Evolutionary conservation across 2,113 vertebrate genomes (phyloP).

Genomic region (Mormyrus lacerda): DNA sequence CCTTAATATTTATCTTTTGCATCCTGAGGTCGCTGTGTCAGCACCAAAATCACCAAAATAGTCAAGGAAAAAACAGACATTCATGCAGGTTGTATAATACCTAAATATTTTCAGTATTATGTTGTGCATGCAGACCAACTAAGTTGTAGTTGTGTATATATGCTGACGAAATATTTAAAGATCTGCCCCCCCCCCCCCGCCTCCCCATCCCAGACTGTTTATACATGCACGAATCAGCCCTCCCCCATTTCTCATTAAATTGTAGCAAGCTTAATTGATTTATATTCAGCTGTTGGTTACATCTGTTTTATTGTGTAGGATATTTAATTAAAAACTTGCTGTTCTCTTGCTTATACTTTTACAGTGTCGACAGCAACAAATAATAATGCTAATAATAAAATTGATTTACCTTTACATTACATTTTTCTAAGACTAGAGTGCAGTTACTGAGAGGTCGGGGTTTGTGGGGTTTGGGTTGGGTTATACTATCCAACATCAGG

Average conservation of each 20-base stretch:
- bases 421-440: background rate
- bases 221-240: background rate
- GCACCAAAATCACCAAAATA: background rate
- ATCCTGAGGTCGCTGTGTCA: background rate
- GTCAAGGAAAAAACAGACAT: background rate
- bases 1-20: background rate
- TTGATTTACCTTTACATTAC: background rate
- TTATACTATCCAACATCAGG: background rate
- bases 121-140: background rate
- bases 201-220: background rate
- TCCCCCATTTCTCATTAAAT: background rate
- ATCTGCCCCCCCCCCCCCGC: background rate
- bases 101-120: background rate
- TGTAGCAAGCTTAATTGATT: slow-evolving; percentile 3
- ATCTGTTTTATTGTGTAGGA: slow-evolving; percentile 3
- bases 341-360: background rate
- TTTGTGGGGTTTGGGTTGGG: background rate
- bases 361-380: background rate
- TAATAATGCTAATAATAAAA: background rate
- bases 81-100: background rate
- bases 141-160: background rate
- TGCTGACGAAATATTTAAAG: background rate
- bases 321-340: slow-evolving; percentile 4
- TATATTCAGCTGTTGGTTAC: slow-evolving; percentile 5
- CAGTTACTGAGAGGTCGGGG: background rate